Base-by-base conservation (phyloP, 2,113 vertebrate species). In the Motacilla alba region DNA sequence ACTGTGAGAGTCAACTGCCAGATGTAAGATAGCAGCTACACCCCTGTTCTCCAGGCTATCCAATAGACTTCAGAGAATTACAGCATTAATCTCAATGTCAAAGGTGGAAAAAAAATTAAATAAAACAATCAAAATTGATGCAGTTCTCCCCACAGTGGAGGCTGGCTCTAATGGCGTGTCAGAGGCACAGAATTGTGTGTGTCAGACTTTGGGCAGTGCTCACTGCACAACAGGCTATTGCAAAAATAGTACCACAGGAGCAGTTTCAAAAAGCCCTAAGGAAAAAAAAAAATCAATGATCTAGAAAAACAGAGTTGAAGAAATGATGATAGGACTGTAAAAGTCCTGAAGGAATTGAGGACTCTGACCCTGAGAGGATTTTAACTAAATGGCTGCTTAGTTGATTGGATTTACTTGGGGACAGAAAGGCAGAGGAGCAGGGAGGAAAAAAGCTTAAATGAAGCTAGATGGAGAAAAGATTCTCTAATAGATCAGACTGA, bases 341-440 rank as follows among this genome's bases (percentile, higher is more conserved):
- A 75, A 91, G 87, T 97, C 98, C 97, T 95, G 37, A 78, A 95
- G 94, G 90, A 95, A 93, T 93, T 96, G 60, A 91, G 88, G 90
- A 96, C 81, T 95, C 80, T 97, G 97, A 97, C 94, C 98, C 95
- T 84, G 31, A 17, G 68, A 83, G 74, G 85, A 78, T 97, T 97
- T 97, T 97, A 97, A 97, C 96, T 98, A 98, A 97, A 97, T 97
- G 95, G 95, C 95, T 97, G 94, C 96, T 98, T 97, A 95, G 96
- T 96, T 98, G 97, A 98, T 98, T 98, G 87, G 89, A 98, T 97
- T 98, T 97, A 95, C 91, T 87, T 95, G 79, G 55, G 62, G 74
- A 91, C 22, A 68, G 31, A 90, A 46, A 26, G 55, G 35, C 68
- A 37, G 68, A 93, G 79, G 30, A 68, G 30, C 76, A 90, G 88